Evolutionary conservation across 2,888 invertebrate genomes (phyloP).

Genomic region (Oxystoma pomonae): DNA sequence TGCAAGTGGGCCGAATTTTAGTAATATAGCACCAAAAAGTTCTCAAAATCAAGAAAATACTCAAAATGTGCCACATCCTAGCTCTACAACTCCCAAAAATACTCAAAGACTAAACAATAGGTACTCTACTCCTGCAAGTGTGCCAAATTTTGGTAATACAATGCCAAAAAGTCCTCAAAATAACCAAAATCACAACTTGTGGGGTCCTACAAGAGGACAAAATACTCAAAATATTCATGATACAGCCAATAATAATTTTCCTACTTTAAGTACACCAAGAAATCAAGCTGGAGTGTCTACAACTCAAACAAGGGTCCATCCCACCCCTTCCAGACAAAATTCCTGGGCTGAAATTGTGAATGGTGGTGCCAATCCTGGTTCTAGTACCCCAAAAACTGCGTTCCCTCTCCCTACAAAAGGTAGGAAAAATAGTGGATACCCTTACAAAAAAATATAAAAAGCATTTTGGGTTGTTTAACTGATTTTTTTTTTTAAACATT

Average conservation of each 20-base stretch:
- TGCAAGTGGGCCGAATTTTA: not conserved
- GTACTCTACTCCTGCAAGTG: not conserved
- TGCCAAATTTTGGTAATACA: not conserved
- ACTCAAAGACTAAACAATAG: no score
- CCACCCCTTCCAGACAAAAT: not conserved
- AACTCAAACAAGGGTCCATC: not conserved
- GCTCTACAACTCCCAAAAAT: not conserved
- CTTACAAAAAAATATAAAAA: no score
- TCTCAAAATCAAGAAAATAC: no score
- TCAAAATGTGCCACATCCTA: not conserved
- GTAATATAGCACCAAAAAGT: not conserved
- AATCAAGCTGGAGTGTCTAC: not conserved
- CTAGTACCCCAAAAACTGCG: not conserved
- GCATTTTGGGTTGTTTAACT: no score
- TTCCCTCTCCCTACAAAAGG: not conserved
- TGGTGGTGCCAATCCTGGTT: not conserved
- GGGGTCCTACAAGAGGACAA: not conserved
- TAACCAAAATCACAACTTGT: not conserved
- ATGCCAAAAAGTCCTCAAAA: not conserved
- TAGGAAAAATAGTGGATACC: not conserved
- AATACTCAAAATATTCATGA: not conserved
- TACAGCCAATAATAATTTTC: not conserved
- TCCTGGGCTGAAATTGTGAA: not conserved
- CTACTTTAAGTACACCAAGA: constrained; percentile 1
- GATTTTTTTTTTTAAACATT: no score